Evolutionary conservation across 2,113 vertebrate species (phyloP).

Genomic region (Cyanocitta stelleri): DNA sequence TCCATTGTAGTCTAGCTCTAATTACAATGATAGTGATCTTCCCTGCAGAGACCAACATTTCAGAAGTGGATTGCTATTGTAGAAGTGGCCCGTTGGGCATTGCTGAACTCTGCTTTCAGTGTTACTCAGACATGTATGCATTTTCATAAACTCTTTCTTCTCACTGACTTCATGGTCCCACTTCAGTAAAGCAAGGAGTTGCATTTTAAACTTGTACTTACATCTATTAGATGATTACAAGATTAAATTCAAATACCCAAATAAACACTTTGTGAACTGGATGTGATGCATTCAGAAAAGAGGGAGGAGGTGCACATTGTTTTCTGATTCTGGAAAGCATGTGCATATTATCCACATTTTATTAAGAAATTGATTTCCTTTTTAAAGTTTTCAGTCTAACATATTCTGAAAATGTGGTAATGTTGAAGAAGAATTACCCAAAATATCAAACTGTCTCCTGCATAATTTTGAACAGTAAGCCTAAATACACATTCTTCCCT

Average conservation of each 20-base stretch:
- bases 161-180: not conserved
- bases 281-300: not conserved
- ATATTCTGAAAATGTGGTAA: not conserved
- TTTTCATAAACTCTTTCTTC: conserved; percentile 34
- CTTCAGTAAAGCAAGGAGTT: not conserved
- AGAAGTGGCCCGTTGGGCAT: conserved; percentile 27
- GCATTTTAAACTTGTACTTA: not conserved
- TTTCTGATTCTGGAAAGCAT: not conserved
- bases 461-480: not conserved
- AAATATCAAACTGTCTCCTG: not conserved
- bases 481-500: not conserved
- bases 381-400: not conserved
- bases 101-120: conserved; percentile 36
- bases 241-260: not conserved
- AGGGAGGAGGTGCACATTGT: not conserved
- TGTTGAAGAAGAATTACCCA: not conserved
- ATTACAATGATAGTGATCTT: conserved; percentile 60
- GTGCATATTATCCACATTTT: not conserved
- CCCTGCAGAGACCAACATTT: conserved; percentile 40
- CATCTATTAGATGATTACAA: not conserved
- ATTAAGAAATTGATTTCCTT: not conserved
- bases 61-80: conserved; percentile 27
- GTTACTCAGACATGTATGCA: not conserved
- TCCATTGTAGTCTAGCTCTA: conserved; percentile 19
- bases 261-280: not conserved